These are phyloP conservation scores for Papilio dardanus DNA, from an alignment of 1,140 invertebrate genomes.

Conservation along the genomic window DNA sequence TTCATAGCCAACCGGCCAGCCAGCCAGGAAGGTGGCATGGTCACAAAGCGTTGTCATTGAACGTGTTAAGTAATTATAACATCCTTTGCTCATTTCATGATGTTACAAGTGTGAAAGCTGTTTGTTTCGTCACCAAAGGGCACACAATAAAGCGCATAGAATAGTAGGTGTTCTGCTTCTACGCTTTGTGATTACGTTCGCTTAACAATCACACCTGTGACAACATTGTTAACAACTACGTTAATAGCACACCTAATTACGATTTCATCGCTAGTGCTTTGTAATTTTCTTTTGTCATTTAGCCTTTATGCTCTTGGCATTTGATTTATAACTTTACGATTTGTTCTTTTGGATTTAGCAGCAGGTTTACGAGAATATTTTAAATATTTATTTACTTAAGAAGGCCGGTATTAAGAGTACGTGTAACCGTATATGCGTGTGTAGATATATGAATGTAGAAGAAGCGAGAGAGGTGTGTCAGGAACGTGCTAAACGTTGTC, in stretches of 20 bases:
- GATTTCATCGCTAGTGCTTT: slow-evolving; percentile 20
- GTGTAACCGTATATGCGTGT: no score
- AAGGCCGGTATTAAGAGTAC: no score
- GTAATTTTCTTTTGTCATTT: slow-evolving; percentile 24
- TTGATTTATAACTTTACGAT: no score
- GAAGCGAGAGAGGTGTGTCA: no score
- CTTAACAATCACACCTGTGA: slow-evolving; percentile 20
- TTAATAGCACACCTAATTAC: slow-evolving; percentile 30
- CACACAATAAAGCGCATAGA: neutral
- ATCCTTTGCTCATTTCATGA: neutral
- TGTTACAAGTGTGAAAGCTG: neutral
- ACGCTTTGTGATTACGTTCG: slow-evolving; percentile 28
- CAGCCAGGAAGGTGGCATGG: no score
- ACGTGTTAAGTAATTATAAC: neutral
- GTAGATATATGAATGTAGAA: no score
- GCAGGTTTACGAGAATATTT: no score
- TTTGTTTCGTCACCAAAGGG: neutral
- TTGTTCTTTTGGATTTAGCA: no score
- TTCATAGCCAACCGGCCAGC: no score
- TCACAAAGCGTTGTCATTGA: neutral
- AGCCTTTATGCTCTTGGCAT: neutral
- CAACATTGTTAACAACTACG: neutral
- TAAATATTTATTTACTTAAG: no score
- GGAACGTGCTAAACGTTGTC: no score
- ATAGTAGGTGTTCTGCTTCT: neutral